Evolutionary conservation across 2,113 vertebrate genomes (phyloP).

Genomic region (Naja naja): DNA sequence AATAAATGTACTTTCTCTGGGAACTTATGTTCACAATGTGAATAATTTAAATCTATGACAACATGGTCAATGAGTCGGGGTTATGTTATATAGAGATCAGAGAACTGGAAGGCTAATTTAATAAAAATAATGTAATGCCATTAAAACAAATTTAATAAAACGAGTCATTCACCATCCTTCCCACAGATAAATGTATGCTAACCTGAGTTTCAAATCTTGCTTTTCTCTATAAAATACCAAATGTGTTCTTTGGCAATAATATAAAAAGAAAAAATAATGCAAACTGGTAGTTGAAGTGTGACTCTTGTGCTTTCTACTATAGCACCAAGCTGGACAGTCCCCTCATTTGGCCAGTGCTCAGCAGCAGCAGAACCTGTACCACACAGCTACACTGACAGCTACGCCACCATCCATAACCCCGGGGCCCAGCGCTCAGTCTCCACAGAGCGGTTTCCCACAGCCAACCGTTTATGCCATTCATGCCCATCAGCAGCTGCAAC

Average conservation of each 20-base stretch:
- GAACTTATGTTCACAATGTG: not conserved
- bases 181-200: not conserved
- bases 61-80: not conserved
- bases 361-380: conserved; percentile 83
- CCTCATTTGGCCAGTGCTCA: conserved; percentile 79
- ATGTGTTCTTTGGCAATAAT: not conserved
- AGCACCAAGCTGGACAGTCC: conserved; percentile 77
- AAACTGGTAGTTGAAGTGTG: not conserved
- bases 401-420: conserved; percentile 88
- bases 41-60: not conserved
- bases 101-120: not conserved
- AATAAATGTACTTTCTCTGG: not conserved
- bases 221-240: not conserved
- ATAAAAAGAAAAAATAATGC: not conserved
- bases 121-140: not conserved
- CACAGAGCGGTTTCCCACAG: conserved; percentile 84
- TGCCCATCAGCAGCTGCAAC: conserved; percentile 81
- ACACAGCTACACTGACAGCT: conserved; percentile 83
- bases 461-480: conserved; percentile 86
- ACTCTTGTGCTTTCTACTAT: not conserved
- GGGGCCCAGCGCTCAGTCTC: conserved; percentile 82
- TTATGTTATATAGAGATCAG: not conserved
- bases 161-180: not conserved
- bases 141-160: not conserved
- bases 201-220: not conserved